Percentiles rank a stretch among this genome's conserved stretches.
These are phyloP conservation scores for Neoascia interrupta DNA, from an alignment of 2,888 invertebrate genomes.

Conservation along the genomic window DNA sequence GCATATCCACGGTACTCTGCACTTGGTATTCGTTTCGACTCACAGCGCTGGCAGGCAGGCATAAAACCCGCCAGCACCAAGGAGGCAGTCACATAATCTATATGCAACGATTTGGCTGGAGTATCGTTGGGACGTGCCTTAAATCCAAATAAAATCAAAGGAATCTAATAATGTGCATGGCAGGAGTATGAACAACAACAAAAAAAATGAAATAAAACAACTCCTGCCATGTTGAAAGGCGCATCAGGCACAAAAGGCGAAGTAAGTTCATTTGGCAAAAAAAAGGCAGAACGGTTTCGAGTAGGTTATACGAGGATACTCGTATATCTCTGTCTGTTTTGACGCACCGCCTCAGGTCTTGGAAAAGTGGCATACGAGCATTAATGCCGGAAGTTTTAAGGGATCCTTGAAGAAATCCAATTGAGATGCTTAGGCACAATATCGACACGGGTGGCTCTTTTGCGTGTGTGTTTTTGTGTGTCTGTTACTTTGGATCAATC, in stretches of 20 bases:
- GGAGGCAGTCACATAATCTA: conserved; percentile 48
- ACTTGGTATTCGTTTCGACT: conserved; percentile 39
- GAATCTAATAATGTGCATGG: conserved; percentile 66
- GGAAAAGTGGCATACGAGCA: not conserved
- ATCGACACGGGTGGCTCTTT: no score
- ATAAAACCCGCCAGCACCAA: conserved; percentile 11
- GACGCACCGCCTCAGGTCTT: not conserved
- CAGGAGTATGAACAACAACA: conserved; percentile 20
- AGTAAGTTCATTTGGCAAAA: no score
- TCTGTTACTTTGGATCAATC: no score
- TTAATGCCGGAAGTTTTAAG: conserved; percentile 37
- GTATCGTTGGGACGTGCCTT: conserved; percentile 63
- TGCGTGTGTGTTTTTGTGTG: no score
- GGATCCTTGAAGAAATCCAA: conserved; percentile 56
- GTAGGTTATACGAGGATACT: no score
- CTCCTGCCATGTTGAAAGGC: not conserved
- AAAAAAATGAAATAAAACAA: no score
- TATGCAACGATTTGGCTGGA: conserved; percentile 64
- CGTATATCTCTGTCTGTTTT: no score
- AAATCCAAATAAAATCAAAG: conserved; percentile 68
- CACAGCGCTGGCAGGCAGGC: conserved; percentile 1
- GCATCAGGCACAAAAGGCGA: no score
- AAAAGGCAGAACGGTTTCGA: no score
- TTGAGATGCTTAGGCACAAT: conserved; percentile 36
- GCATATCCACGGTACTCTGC: conserved; percentile 33